phyloP scores from a whole-genome alignment of 2,888 invertebrate species.

The Acholoe squamosa region DNA sequence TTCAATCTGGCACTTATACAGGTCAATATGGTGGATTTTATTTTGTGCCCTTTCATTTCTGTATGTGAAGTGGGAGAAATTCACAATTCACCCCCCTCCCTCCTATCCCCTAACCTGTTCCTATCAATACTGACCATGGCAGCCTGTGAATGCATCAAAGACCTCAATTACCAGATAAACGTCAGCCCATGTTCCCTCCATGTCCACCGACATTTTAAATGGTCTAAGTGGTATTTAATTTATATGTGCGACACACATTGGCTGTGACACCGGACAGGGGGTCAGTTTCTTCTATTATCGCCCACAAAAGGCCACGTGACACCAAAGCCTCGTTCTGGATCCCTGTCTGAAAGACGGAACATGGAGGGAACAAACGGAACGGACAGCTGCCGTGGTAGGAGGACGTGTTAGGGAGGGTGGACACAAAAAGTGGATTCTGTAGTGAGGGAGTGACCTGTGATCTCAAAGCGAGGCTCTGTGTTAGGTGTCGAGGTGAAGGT shows the following conservation, averaged over 20 bases:
- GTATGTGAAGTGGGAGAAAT: too few relatives aligned
- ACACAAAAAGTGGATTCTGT: constrained; percentile 8
- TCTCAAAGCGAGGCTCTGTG: not conserved
- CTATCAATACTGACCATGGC: too few relatives aligned
- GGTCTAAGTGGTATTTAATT: not conserved
- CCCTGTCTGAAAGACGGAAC: not conserved
- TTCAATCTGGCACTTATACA: too few relatives aligned
- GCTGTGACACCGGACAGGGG: not conserved
- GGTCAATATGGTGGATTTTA: too few relatives aligned
- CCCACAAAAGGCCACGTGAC: not conserved
- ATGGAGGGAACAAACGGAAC: not conserved
- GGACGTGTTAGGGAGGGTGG: not conserved
- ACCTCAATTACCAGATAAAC: not conserved
- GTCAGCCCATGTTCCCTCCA: not conserved
- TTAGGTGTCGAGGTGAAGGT: not conserved
- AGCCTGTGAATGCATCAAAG: too few relatives aligned
- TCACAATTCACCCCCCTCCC: too few relatives aligned
- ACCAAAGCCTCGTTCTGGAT: not conserved
- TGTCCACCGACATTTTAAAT: not conserved
- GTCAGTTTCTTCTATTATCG: constrained; percentile 17
- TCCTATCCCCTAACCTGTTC: too few relatives aligned
- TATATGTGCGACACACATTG: not conserved
- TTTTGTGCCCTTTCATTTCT: too few relatives aligned
- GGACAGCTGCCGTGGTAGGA: not conserved
- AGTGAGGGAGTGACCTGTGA: not conserved